These are phyloP conservation scores for Oncorhynchus gorbuscha DNA, from an alignment of 2,113 vertebrate genomes.

Conservation along the genomic window DNA sequence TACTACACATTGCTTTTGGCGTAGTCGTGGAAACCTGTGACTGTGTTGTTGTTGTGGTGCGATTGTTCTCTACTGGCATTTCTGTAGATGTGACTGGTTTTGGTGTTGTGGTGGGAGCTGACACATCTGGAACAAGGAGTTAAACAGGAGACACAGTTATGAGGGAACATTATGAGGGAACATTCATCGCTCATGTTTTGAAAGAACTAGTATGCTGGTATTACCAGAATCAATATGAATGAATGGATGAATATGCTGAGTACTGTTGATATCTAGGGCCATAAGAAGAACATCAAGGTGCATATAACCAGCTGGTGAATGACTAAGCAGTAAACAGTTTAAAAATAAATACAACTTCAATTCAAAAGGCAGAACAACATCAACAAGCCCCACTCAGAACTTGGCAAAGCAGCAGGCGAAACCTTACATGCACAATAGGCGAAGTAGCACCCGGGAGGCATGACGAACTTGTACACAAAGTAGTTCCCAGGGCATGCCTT, in stretches of 20 bases:
- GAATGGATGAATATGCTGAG: no score
- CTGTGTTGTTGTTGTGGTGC: no score
- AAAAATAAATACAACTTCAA: no score
- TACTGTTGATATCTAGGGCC: no score
- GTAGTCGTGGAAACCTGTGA: background rate
- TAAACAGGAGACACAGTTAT: background rate
- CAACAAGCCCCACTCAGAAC: background rate
- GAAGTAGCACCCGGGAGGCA: conserved; percentile 25
- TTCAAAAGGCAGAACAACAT: background rate
- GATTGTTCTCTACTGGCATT: conserved; percentile 2
- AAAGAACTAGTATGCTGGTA: no score
- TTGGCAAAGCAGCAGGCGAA: no score
- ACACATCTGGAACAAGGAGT: background rate
- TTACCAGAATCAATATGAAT: no score
- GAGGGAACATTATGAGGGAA: background rate
- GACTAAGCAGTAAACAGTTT: no score
- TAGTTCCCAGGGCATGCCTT: conserved; percentile 44
- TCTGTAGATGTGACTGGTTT: background rate
- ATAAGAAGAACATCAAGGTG: no score
- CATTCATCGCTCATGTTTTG: background rate
- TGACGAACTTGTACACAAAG: conserved; percentile 43
- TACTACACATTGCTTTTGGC: conserved; percentile 15
- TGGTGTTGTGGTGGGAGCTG: background rate
- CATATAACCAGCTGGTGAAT: no score
- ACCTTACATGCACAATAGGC: conserved; percentile 42